Conservation (phyloP, 1,140 invertebrate species). For the Euura lappo region DNA sequence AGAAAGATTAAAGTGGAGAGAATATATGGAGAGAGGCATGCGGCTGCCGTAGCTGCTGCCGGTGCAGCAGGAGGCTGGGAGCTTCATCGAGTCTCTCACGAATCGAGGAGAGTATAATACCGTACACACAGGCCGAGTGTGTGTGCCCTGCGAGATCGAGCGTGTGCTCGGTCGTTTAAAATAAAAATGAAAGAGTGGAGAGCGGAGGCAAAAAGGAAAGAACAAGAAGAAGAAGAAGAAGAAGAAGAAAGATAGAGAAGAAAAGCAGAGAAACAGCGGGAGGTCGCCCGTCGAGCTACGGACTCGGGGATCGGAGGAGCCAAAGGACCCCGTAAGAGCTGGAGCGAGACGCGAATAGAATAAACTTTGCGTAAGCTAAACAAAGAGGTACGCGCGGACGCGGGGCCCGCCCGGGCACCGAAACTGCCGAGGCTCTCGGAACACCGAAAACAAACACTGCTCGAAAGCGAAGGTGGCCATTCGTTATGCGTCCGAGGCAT, state of each 20-base stretch:
- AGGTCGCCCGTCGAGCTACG: slow-evolving; percentile 2
- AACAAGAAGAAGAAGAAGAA: slow-evolving; percentile 35
- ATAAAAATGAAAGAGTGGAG: slow-evolving; percentile 31
- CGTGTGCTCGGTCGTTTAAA: slow-evolving; percentile 33
- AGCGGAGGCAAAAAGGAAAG: slow-evolving; percentile 23
- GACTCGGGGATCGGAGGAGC: background rate
- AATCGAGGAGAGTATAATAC: no score
- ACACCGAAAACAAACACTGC: slow-evolving; percentile 51
- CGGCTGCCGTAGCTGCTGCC: slow-evolving; percentile 21
- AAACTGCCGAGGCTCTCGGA: background rate
- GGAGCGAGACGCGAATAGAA: slow-evolving; percentile 1
- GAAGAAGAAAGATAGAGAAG: slow-evolving; percentile 23
- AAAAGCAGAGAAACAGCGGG: slow-evolving; percentile 12
- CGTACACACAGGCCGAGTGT: background rate
- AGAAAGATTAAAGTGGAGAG: slow-evolving; percentile 49
- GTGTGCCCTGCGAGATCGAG: background rate
- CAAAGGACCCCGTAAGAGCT: background rate
- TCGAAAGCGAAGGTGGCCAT: slow-evolving; percentile 34
- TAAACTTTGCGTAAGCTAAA: background rate
- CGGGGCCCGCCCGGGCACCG: background rate
- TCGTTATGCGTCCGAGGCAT: slow-evolving; percentile 52
- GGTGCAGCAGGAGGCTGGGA: slow-evolving; percentile 19
- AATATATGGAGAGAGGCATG: slow-evolving; percentile 37
- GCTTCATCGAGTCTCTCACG: background rate
- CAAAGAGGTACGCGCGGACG: background rate